These are phyloP conservation scores for Vesta saturnalis DNA, from an alignment of 2,888 invertebrate species.

Conservation along the genomic window DNA sequence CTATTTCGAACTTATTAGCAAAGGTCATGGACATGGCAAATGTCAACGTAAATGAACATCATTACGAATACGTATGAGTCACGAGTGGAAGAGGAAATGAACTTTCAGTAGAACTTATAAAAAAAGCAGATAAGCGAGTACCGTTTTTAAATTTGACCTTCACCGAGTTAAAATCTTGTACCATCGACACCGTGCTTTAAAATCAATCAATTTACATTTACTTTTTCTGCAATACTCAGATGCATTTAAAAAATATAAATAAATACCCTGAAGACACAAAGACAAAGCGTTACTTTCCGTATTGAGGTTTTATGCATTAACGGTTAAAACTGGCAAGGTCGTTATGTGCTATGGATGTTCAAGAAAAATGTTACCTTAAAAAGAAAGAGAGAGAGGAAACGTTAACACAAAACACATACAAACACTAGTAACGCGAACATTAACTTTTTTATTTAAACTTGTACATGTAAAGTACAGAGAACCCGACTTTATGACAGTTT, in stretches of 20 bases:
- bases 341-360: neutral
- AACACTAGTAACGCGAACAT: neutral
- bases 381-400: neutral
- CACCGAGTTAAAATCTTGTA: neutral
- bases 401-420: neutral
- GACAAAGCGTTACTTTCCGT: too few relatives aligned
- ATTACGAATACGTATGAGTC: too few relatives aligned
- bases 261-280: too few relatives aligned
- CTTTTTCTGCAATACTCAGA: too few relatives aligned
- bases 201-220: too few relatives aligned
- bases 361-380: neutral
- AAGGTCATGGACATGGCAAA: too few relatives aligned
- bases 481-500: constrained; percentile 30
- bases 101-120: too few relatives aligned
- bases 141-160: neutral
- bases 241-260: too few relatives aligned
- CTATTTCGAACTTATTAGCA: too few relatives aligned
- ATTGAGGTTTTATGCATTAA: neutral
- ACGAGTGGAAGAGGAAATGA: neutral
- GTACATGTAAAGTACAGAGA: constrained; percentile 25
- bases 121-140: neutral
- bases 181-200: neutral
- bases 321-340: neutral
- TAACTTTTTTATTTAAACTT: neutral
- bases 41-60: too few relatives aligned